Percentiles rank a stretch among this genome's conserved stretches.
Conservation (phyloP, 2,797 vertebrate species). For the Molothrus aeneus region DNA sequence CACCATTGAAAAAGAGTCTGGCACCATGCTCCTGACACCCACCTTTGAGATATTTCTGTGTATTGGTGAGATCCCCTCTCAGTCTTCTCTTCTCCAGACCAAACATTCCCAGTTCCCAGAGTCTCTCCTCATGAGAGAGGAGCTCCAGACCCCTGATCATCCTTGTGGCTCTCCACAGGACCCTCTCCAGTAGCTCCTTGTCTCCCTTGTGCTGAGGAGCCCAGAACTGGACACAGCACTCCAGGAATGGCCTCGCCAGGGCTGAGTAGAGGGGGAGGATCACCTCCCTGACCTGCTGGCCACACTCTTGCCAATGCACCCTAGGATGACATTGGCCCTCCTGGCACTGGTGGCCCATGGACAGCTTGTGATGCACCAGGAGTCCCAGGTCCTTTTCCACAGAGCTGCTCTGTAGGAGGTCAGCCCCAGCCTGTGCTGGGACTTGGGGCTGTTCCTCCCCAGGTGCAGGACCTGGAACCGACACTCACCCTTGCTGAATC, state of each 20-base stretch:
- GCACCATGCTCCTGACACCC: accelerated
- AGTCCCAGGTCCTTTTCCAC: no score
- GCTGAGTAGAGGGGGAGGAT: no score
- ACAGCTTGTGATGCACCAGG: no score
- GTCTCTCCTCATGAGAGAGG: neutral
- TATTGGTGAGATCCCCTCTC: neutral
- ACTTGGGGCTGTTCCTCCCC: no score
- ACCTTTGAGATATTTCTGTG: accelerated
- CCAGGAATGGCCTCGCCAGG: neutral
- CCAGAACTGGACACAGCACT: neutral
- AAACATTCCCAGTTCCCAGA: accelerated
- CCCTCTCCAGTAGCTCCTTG: neutral
- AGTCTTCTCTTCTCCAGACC: no score
- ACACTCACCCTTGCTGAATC: neutral
- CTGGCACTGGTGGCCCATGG: neutral
- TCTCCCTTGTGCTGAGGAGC: neutral
- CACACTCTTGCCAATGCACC: neutral
- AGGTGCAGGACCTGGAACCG: no score
- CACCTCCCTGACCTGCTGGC: neutral
- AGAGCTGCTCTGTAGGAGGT: no score
- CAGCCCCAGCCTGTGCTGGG: no score
- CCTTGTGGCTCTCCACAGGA: neutral
- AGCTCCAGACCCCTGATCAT: neutral
- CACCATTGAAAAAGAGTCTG: neutral
- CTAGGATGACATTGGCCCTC: neutral